phyloP scores from a whole-genome alignment of 2,113 vertebrate species.

The Cryptotis parvus region DNA sequence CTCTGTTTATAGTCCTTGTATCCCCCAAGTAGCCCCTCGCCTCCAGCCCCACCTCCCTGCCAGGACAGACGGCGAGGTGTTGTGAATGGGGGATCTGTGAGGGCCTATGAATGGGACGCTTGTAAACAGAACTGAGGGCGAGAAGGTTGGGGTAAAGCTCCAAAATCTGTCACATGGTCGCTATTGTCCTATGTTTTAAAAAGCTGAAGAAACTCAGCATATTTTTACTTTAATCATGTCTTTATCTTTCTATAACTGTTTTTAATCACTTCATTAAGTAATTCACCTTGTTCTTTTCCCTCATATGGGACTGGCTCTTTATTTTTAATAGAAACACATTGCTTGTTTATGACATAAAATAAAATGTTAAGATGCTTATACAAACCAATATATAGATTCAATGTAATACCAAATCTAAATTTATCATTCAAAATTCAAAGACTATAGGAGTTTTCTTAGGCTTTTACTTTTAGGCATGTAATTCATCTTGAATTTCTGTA shows the following conservation, averaged over 20 bases:
- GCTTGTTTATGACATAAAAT: no score
- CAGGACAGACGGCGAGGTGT: background rate
- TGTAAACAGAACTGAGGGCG: background rate
- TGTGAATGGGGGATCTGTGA: constrained; percentile 51
- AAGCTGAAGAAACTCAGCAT: background rate
- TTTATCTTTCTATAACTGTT: constrained; percentile 55
- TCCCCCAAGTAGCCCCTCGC: background rate
- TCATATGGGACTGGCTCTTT: background rate
- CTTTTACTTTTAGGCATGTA: no score
- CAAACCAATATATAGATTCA: no score
- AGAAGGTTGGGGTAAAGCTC: background rate
- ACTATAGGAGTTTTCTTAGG: no score
- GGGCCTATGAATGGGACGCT: constrained; percentile 11
- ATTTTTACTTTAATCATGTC: constrained; percentile 28
- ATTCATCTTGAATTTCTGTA: no score
- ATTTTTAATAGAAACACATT: no score
- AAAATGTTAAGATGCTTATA: no score
- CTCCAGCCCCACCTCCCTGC: background rate
- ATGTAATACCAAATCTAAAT: no score
- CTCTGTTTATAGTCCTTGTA: background rate
- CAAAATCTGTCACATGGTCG: background rate
- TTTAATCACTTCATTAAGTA: background rate
- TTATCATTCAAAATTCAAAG: no score
- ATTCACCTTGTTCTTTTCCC: background rate
- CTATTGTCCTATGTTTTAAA: background rate